phyloP scores from a whole-genome alignment of 2,113 vertebrate species.

The Panthera leo region DNA sequence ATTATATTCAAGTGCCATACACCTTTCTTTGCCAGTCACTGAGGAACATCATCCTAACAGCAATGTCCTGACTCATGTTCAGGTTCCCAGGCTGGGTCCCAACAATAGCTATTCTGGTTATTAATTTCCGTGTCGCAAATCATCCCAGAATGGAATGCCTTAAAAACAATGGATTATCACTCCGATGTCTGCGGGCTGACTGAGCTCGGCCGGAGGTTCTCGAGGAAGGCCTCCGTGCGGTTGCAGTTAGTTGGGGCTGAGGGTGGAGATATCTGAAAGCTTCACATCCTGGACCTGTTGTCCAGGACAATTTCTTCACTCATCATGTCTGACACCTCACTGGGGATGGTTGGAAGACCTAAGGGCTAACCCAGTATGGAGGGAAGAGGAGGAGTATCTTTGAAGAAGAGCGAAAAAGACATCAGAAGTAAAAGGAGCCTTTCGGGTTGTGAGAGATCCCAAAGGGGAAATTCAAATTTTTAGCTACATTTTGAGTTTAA shows the following conservation, averaged over 20 bases:
- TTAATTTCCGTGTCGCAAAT: neutral
- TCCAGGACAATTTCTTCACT: neutral
- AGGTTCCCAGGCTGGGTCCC: neutral
- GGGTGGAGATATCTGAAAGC: neutral
- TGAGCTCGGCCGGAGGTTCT: neutral
- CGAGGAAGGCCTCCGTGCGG: neutral
- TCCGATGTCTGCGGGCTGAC: neutral
- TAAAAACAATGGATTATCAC: neutral
- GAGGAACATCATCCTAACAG: neutral
- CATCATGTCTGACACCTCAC: neutral
- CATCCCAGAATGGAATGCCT: neutral
- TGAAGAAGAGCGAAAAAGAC: neutral
- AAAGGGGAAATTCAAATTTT: constrained; percentile 14
- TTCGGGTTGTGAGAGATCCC: neutral
- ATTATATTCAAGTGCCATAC: neutral
- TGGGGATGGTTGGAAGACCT: neutral
- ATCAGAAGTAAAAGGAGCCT: neutral
- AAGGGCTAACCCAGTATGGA: neutral
- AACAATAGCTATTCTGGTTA: neutral
- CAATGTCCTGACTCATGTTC: neutral
- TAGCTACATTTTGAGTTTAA: neutral
- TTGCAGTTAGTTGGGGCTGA: neutral
- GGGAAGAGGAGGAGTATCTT: neutral
- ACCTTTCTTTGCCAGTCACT: neutral
- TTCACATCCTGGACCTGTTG: neutral